These are phyloP conservation scores for Saccostrea cuccullata DNA, from an alignment of 1,140 invertebrate species.

Conservation along the genomic window DNA sequence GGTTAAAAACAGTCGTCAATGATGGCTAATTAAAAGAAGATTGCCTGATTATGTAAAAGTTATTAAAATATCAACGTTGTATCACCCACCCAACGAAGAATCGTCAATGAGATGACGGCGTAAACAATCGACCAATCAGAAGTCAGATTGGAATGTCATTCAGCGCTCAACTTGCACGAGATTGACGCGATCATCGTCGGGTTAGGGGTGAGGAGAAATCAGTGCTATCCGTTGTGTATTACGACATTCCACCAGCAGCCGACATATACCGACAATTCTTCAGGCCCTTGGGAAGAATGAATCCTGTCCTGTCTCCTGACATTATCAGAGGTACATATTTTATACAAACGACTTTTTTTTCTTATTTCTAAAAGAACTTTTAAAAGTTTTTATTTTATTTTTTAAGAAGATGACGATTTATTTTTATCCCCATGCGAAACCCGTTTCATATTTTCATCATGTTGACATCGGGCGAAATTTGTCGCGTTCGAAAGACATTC, in stretches of 20 bases:
- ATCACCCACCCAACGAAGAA: not conserved
- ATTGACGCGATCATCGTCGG: constrained; percentile 26
- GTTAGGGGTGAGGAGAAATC: constrained; percentile 32
- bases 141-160: constrained; percentile 17
- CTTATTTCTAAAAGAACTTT: not conserved
- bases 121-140: constrained; percentile 9
- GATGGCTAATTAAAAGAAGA: constrained; percentile 14
- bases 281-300: not conserved
- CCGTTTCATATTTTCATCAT: not conserved
- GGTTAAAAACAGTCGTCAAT: constrained; percentile 2
- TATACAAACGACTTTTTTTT: not conserved
- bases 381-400: not conserved
- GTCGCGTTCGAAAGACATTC: constrained; percentile 1
- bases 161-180: constrained; percentile 28
- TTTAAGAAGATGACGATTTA: not conserved
- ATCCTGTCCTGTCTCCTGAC: not conserved
- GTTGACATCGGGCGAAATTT: not conserved
- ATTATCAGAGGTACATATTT: constrained; percentile 16
- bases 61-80: constrained; percentile 12
- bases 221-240: constrained; percentile 12
- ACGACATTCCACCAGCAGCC: constrained; percentile 10
- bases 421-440: not conserved
- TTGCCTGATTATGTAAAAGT: not conserved
- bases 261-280: not conserved
- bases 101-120: constrained; percentile 12